Evolutionary conservation across 2,113 vertebrate species (phyloP).

Genomic region (Enhydra lutris): DNA sequence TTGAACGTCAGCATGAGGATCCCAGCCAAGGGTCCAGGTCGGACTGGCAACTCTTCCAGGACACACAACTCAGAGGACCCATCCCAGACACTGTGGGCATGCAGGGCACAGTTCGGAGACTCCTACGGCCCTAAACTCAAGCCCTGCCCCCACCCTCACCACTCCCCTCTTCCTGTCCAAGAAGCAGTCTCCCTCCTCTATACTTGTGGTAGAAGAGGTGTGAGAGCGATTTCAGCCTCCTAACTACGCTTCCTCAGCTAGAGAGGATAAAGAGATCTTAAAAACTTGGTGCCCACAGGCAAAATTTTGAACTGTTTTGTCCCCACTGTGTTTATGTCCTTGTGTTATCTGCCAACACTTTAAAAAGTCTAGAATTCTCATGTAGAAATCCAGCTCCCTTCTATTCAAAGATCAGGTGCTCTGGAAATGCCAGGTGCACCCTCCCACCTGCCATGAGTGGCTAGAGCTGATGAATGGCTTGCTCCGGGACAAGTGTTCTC

Average conservation of each 20-base stretch:
- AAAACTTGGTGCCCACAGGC: neutral
- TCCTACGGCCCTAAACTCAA: neutral
- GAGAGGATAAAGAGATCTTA: neutral
- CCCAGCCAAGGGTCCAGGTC: neutral
- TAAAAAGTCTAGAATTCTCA: neutral
- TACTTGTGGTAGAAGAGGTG: fast-evolving
- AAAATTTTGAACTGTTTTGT: neutral
- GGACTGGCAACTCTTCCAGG: neutral
- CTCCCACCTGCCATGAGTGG: neutral
- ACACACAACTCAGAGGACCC: neutral
- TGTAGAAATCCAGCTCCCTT: neutral
- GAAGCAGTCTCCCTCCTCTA: neutral
- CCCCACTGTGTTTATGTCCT: neutral
- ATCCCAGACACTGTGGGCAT: fast-evolving
- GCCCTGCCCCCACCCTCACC: neutral
- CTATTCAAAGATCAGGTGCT: neutral
- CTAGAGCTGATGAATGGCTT: neutral
- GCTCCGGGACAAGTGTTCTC: neutral
- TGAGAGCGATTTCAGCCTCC: neutral
- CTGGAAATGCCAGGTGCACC: neutral
- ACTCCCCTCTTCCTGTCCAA: neutral
- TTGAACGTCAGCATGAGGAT: neutral
- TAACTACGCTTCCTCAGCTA: neutral
- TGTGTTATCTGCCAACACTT: neutral
- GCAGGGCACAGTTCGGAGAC: neutral